Percentiles rank a stretch among this genome's conserved stretches.
phyloP scores from a whole-genome alignment of 2,888 invertebrate species.

The Limnephilus marmoratus region DNA sequence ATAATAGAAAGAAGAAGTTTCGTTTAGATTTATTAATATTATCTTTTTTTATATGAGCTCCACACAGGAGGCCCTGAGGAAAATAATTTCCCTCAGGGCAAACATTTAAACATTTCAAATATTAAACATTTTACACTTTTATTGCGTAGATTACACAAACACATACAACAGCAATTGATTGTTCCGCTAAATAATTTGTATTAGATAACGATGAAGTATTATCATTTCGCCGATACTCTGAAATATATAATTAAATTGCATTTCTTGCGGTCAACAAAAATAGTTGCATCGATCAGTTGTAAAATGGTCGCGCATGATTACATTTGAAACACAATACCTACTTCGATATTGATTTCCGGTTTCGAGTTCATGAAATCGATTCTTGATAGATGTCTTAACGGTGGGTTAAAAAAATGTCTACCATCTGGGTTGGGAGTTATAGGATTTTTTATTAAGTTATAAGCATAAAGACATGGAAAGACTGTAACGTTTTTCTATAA shows the following conservation, averaged over 20 bases:
- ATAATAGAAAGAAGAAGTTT: too few relatives aligned
- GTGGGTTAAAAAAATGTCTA: not conserved
- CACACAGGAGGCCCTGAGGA: too few relatives aligned
- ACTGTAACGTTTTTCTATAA: not conserved
- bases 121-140: too few relatives aligned
- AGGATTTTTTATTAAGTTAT: not conserved
- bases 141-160: too few relatives aligned
- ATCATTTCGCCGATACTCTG: not conserved
- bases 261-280: not conserved
- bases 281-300: not conserved
- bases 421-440: not conserved
- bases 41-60: too few relatives aligned
- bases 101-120: too few relatives aligned
- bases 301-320: not conserved
- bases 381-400: not conserved
- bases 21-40: too few relatives aligned
- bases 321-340: not conserved
- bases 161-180: not conserved
- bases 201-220: not conserved
- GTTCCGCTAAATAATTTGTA: not conserved
- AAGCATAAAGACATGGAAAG: not conserved
- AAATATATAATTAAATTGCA: not conserved
- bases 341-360: not conserved
- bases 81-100: too few relatives aligned
- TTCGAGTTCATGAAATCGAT: not conserved